Conservation (phyloP, 2,113 vertebrate genomes). For the Hippocampus mohnikei region DNA sequence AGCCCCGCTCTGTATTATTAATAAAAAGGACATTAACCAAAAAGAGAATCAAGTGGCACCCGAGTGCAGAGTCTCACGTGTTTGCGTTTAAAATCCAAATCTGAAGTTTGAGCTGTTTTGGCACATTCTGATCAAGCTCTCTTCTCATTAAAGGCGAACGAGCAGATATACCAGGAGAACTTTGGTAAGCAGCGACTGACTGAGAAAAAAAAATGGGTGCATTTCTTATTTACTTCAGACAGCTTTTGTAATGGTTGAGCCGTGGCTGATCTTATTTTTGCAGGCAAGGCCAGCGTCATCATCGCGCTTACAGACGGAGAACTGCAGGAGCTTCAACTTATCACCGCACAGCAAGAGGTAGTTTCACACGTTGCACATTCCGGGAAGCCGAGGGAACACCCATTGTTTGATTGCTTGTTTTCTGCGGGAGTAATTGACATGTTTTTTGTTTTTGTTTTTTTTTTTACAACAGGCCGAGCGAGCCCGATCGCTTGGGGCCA, state of each 20-base stretch:
- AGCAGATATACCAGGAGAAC: slow-evolving; percentile 80
- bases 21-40: background rate
- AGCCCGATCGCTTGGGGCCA: slow-evolving; percentile 77
- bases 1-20: no score
- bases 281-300: slow-evolving; percentile 81
- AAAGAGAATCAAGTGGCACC: background rate
- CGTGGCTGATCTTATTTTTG: slow-evolving; percentile 5
- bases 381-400: background rate
- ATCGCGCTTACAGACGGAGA: slow-evolving; percentile 82
- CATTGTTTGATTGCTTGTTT: background rate
- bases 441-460: background rate
- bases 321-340: slow-evolving; percentile 72
- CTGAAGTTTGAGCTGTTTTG: background rate
- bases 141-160: slow-evolving; percentile 78
- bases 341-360: slow-evolving; percentile 79
- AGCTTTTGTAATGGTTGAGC: background rate
- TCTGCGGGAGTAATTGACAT: slow-evolving; percentile 2
- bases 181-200: slow-evolving; percentile 65
- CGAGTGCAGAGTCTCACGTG: background rate
- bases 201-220: background rate
- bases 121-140: slow-evolving; percentile 12
- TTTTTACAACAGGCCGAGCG: slow-evolving; percentile 71
- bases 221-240: background rate
- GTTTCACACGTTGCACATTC: background rate
- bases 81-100: background rate